Evolutionary conservation across 2,113 vertebrate genomes (phyloP).

Genomic region (Poecile atricapillus): DNA sequence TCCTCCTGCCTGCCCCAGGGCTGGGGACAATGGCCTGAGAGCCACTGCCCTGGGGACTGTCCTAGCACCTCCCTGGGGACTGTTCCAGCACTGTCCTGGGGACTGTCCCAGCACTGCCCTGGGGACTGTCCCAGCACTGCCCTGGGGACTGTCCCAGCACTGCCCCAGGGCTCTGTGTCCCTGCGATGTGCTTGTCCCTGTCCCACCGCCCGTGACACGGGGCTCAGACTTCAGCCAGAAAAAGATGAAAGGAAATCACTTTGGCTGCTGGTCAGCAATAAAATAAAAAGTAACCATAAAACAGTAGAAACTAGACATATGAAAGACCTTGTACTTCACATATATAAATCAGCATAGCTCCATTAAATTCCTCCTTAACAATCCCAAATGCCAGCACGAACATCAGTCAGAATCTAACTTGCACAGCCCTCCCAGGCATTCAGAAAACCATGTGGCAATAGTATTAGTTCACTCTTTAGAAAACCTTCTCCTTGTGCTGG

Average conservation of each 20-base stretch:
- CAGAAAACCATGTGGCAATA: neutral
- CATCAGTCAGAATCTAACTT: neutral
- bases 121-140: accelerated
- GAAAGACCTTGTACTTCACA: neutral
- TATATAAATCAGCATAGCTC: neutral
- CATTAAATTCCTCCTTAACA: neutral
- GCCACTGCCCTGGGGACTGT: accelerated
- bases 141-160: neutral
- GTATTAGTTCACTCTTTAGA: neutral
- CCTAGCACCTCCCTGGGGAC: no score
- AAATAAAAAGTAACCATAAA: neutral
- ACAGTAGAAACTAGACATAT: neutral
- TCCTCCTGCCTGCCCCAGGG: neutral
- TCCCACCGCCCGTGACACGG: accelerated
- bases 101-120: neutral
- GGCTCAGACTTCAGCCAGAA: neutral
- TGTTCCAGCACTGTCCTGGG: accelerated
- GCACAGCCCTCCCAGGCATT: neutral
- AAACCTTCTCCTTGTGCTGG: neutral
- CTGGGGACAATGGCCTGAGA: accelerated
- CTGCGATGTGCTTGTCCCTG: accelerated
- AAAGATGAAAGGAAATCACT: neutral
- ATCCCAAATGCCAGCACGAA: neutral
- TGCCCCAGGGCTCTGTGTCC: neutral
- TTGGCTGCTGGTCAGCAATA: neutral